Conservation (phyloP, 2,888 invertebrate species). For the Tryphoninae sp. region DNA sequence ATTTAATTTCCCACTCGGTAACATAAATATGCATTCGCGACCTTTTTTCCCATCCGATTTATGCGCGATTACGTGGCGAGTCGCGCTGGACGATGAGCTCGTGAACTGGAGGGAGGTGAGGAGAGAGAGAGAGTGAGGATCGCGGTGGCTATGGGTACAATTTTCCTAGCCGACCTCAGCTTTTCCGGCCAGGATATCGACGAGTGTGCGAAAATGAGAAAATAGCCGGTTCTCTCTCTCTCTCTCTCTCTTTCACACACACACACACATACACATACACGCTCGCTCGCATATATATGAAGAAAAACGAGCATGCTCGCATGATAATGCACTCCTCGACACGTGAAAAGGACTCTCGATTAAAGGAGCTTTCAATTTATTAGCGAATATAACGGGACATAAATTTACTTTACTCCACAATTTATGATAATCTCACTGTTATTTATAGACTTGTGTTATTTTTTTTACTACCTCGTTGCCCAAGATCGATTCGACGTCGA, state of each 20-base stretch:
- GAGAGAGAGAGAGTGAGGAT: slow-evolving; percentile 1
- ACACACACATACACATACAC: background rate
- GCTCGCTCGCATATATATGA: background rate
- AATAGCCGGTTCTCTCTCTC: background rate
- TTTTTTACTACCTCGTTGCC: no score
- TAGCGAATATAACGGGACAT: background rate
- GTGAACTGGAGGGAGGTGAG: background rate
- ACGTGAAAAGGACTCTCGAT: slow-evolving; percentile 25
- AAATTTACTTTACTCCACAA: background rate
- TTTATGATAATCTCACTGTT: slow-evolving; percentile 1
- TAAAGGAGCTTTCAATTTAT: slow-evolving; percentile 31
- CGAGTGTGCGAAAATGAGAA: slow-evolving; percentile 40
- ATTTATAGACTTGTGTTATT: background rate
- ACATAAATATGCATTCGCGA: slow-evolving; percentile 75
- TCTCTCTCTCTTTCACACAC: background rate
- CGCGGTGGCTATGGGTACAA: slow-evolving; percentile 1
- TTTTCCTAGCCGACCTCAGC: slow-evolving; percentile 43
- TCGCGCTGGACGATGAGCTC: slow-evolving; percentile 34
- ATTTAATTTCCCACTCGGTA: slow-evolving; percentile 74
- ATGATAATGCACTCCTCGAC: slow-evolving; percentile 1
- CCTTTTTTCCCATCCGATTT: slow-evolving; percentile 69
- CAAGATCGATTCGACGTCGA: no score
- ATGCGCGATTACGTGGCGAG: slow-evolving; percentile 71
- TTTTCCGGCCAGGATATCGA: slow-evolving; percentile 51
- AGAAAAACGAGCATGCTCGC: slow-evolving; percentile 10